These are phyloP conservation scores for Sardina pilchardus DNA, from an alignment of 2,113 vertebrate genomes.

Conservation along the genomic window DNA sequence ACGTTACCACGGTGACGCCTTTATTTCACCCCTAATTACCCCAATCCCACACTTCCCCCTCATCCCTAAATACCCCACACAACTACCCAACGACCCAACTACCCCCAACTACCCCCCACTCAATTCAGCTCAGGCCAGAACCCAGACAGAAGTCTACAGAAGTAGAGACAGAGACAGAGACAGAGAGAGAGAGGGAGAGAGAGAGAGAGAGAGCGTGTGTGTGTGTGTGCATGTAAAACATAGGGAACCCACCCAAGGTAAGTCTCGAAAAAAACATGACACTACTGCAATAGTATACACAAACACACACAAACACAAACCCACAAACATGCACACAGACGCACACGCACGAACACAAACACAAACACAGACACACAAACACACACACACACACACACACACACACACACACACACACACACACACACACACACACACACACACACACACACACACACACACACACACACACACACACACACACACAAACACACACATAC, in stretches of 20 bases:
- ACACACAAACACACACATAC: conserved; percentile 28
- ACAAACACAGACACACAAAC: conserved; percentile 51
- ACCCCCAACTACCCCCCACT: too few species aligned
- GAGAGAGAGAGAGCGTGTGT: neutral
- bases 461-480: neutral
- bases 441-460: conserved; percentile 38
- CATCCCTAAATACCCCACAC: neutral
- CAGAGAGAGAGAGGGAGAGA: neutral
- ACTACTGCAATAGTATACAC: conserved; percentile 32
- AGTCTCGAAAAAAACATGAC: neutral
- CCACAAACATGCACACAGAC: neutral
- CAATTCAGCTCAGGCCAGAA: neutral
- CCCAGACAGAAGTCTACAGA: neutral
- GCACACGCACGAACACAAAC: conserved; percentile 23
- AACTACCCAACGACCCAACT: conserved; percentile 52
- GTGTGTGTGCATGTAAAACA: conserved; percentile 14
- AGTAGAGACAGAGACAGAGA: neutral
- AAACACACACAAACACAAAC: conserved; percentile 8
- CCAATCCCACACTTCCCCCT: conserved; percentile 66
- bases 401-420: neutral
- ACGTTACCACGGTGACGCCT: conserved; percentile 70
- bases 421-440: neutral
- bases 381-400: conserved; percentile 49
- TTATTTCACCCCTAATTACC: conserved; percentile 75
- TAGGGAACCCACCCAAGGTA: neutral